phyloP scores from a whole-genome alignment of 2,113 vertebrate species.

The Monopterus albus region DNA sequence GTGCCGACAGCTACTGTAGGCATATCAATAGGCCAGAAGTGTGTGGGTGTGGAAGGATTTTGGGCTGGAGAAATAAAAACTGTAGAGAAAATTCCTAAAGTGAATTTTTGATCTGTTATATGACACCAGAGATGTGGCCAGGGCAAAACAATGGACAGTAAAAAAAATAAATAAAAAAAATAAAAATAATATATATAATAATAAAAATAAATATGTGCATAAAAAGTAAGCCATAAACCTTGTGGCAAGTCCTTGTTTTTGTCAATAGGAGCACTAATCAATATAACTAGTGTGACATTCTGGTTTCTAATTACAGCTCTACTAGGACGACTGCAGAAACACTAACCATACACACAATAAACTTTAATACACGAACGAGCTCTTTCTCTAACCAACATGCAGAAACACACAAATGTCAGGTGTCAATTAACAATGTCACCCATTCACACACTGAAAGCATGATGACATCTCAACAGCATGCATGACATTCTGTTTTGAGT shows the following conservation, averaged over 20 bases:
- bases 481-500: conserved; percentile 2
- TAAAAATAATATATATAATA: no score
- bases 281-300: not conserved
- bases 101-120: conserved; percentile 4
- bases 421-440: conserved; percentile 52
- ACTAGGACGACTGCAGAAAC: not conserved
- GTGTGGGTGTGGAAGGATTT: conserved; percentile 24
- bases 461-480: conserved; percentile 40
- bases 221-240: not conserved
- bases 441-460: conserved; percentile 42
- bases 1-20: not conserved
- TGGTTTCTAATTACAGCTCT: conserved; percentile 14
- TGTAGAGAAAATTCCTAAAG: conserved; percentile 20
- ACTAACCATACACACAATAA: not conserved
- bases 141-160: not conserved
- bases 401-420: conserved; percentile 30
- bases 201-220: not conserved
- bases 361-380: not conserved
- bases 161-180: not conserved
- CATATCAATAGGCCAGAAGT: not conserved
- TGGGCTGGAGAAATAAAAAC: conserved; percentile 4
- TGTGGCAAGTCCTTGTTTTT: not conserved
- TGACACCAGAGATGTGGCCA: not conserved
- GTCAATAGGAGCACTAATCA: not conserved
- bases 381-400: not conserved